These are phyloP conservation scores for Nerophis ophidion DNA, from an alignment of 2,113 vertebrate species.

Conservation along the genomic window DNA sequence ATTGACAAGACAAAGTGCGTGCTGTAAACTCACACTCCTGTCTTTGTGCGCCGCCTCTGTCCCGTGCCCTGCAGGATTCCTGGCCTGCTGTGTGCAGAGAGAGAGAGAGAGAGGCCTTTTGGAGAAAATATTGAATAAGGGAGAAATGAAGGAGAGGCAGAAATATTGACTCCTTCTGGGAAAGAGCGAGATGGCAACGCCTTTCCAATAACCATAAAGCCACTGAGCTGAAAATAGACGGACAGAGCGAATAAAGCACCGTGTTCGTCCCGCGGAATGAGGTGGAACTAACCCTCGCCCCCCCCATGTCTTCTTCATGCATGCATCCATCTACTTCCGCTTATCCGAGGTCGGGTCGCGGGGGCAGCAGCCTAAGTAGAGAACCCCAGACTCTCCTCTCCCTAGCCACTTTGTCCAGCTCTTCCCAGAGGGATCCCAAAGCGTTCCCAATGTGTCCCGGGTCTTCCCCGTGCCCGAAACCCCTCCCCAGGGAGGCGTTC, in stretches of 20 bases:
- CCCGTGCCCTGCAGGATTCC: conserved; percentile 56
- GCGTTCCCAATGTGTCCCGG: too few species aligned
- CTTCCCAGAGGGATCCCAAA: too few species aligned
- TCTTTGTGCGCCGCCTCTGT: conserved; percentile 23
- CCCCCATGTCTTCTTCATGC: neutral
- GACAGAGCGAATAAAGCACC: conserved; percentile 61
- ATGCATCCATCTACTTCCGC: too few species aligned
- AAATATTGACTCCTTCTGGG: conserved; percentile 80
- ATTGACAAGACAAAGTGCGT: neutral
- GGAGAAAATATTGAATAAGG: conserved; percentile 68
- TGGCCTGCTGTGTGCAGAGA: conserved; percentile 13
- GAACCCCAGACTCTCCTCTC: too few species aligned
- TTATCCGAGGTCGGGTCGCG: too few species aligned
- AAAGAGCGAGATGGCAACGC: conserved; percentile 73
- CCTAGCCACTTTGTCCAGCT: too few species aligned
- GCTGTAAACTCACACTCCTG: conserved; percentile 36
- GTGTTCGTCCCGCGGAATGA: conserved; percentile 66
- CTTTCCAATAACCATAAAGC: conserved; percentile 81
- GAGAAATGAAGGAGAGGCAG: conserved; percentile 72
- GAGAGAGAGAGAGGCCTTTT: conserved; percentile 43
- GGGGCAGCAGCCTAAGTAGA: too few species aligned
- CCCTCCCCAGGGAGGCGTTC: too few species aligned
- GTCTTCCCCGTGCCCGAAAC: too few species aligned
- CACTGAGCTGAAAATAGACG: conserved; percentile 73
- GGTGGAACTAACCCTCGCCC: conserved; percentile 15